phyloP scores from a whole-genome alignment of 1,140 invertebrate genomes.

The Psilanteris sp. region DNA sequence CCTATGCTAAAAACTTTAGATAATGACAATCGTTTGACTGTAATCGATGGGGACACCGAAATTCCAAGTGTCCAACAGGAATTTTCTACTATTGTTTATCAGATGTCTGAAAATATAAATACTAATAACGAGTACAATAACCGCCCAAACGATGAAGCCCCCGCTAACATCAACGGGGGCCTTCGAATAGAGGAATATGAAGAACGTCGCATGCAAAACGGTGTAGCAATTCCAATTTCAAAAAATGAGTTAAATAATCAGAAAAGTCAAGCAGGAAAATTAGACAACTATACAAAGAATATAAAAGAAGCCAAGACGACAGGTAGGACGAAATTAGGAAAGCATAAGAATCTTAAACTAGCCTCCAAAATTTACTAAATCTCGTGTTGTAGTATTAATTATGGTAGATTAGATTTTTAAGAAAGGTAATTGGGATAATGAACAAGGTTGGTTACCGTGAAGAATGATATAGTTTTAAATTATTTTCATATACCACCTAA shows the following conservation, averaged over 20 bases:
- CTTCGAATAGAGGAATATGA: conserved; percentile 69
- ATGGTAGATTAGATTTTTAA: neutral
- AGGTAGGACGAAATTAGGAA: conserved; percentile 15
- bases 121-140: conserved; percentile 69
- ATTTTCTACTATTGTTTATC: conserved; percentile 84
- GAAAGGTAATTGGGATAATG: neutral
- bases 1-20: conserved; percentile 93
- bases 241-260: conserved; percentile 48
- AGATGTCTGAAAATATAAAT: conserved; percentile 82
- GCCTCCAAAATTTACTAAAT: conserved; percentile 11
- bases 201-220: conserved; percentile 67
- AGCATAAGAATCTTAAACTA: conserved; percentile 2
- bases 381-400: neutral
- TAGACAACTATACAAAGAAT: conserved; percentile 1
- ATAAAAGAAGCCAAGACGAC: conserved; percentile 1
- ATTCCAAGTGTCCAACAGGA: conserved; percentile 86
- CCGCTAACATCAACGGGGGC: conserved; percentile 64
- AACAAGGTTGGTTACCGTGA: neutral
- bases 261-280: conserved; percentile 7
- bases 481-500: no score
- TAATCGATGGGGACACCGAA: conserved; percentile 91
- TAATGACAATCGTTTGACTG: conserved; percentile 87
- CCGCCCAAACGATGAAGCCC: conserved; percentile 59
- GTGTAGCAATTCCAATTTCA: conserved; percentile 68
- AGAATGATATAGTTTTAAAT: no score